Evolutionary conservation across 2,797 vertebrate species (phyloP), one percentile per base, ranked within the genome.

Genomic region (Leptoclinus maculatus): DNA sequence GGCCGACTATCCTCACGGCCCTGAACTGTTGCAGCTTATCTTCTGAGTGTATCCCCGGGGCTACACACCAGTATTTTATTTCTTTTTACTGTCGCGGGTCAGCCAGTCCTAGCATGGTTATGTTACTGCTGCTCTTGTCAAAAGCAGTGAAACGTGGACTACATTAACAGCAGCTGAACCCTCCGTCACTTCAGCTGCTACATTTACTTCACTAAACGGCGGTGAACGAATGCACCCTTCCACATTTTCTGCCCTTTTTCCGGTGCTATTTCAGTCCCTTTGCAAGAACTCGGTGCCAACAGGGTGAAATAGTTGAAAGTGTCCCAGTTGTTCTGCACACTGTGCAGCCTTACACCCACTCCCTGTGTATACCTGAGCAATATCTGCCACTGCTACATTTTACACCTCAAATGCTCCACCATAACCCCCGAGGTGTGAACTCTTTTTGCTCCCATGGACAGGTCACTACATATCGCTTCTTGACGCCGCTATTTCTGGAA

Each of bases 191-290:
- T 84, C 71, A 51, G 71, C 58, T 66, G 73, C 74, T 76, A 4
- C 69, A 82, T 78, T 70, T 74, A 79, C 69, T 69, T 67, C 49
- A 38, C 71, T 84, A 76, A 81, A 83, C 19, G 56, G 13, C n/a
- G 43, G 67, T 25, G 75, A 76, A 72, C 71, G 62, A 74, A 82
- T 19, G 53, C 54, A 59, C 21, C 34, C 38, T 3, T 27, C 14
- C 14, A 21, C 21, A 43, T n/a, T 38, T 49, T 56, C 25, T 13
- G 25, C 23, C 23, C 8, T 19, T 45, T 57, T 64, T 51, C 16
- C 12, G 51, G 56, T 36, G 34, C 62, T 71, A 76, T 82, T 78
- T 66, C 39, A n/a, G 38, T 72, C 36, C 38, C 59, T 83, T 41
- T 60, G 57, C 16, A 45, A 29, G 45, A 80, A 19, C 64, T 53